Evolutionary conservation across 2,797 vertebrate genomes (phyloP).

Genomic region (Cuculus canorus): DNA sequence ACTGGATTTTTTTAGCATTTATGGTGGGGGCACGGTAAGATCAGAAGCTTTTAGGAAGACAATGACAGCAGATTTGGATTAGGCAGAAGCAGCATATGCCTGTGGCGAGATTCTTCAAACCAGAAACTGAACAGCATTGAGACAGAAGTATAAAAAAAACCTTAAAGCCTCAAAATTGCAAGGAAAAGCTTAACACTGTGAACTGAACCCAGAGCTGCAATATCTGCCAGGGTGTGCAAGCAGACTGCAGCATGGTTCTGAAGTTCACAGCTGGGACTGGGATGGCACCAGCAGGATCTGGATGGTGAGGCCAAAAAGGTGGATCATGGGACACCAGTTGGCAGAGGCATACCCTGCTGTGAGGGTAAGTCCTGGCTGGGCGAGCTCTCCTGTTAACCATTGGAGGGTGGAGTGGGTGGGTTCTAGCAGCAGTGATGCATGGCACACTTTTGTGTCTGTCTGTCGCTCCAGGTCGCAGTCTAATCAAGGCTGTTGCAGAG

Average conservation of each 20-base stretch:
- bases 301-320: background rate
- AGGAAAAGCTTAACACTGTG: background rate
- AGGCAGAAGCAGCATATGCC: background rate
- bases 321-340: background rate
- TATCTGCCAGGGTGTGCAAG: background rate
- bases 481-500: background rate
- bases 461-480: background rate
- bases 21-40: background rate
- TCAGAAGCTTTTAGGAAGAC: background rate
- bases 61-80: background rate
- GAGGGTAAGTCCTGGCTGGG: background rate
- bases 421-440: background rate
- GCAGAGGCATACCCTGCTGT: background rate
- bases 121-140: background rate
- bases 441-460: fast-evolving
- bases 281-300: background rate
- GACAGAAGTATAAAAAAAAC: background rate
- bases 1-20: background rate
- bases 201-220: background rate
- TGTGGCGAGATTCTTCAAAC: background rate
- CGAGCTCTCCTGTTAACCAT: background rate
- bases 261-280: background rate
- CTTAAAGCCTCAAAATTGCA: background rate
- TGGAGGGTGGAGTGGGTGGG: background rate
- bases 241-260: background rate